Evolutionary conservation across 2,888 invertebrate species (phyloP), one percentile per base, ranked within the genome.

Genomic region (Thymelicus lineola): DNA sequence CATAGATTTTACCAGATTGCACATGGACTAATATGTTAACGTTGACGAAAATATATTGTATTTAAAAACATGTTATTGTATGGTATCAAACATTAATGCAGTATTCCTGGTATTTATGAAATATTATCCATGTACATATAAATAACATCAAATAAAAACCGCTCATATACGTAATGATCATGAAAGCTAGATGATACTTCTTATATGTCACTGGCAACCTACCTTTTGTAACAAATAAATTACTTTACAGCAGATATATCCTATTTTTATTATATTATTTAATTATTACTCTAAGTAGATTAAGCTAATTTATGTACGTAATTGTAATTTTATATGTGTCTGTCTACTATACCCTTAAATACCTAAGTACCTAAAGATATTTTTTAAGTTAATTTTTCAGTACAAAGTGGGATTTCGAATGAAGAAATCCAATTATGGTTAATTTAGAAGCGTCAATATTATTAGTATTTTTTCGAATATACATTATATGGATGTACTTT

Each of bases 401-500:
- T 57, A 57, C 57, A 57, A 57, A 57, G 57, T 57, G 36, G 57
- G 55, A 36, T 57, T 53, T 20, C 50, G 6, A 50, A 50, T 50
- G 50, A 50, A 50, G 50, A 17, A 50, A 50, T 7, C 17, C 50
- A 20, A 12, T 42, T 12, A 53, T 2, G 5, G 12, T 10, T 53
- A 20, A 20, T 53, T 53, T 53, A 53, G 20, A 10, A 53, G 9
- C 12, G 10, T 53, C 53, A 12, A 20, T 53, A 53, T 50, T 63
- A 15, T 50, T 63, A 36, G 10, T 63, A 50, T 46, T 36, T 57
- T 28, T 28, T 58, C n/a, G 20, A 35, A 20, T 60, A 67, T 15
- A 42, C 28, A 17, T n/a, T 10, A 36, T 68, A 55, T 42, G 50
- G 42, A 36, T 69, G 20, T 63, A 58, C 53, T 63, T 53, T 53